A percentile compares a stretch with the other conserved stretches of the same genome.
These are phyloP conservation scores for Percopsis transmontana DNA, from an alignment of 2,113 vertebrate genomes.

Conservation along the genomic window DNA sequence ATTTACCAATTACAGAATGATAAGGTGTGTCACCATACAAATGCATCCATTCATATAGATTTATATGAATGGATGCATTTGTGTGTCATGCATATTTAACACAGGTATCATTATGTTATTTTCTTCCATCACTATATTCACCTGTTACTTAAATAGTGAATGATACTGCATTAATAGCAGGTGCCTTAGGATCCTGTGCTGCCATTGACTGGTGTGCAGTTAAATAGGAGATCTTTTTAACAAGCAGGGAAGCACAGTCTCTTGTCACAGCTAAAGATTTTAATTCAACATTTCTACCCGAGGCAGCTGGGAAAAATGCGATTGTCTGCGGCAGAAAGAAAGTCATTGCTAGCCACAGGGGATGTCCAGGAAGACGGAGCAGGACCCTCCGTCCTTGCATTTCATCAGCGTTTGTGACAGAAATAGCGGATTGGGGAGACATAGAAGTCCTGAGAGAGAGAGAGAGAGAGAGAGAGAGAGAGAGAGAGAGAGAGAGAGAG, in stretches of 20 bases:
- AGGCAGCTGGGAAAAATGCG: background rate
- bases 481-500: background rate
- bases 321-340: background rate
- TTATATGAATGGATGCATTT: too few species aligned
- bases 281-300: background rate
- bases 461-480: background rate
- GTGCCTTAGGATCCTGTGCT: too few species aligned
- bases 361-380: conserved; percentile 6
- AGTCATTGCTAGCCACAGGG: conserved; percentile 1
- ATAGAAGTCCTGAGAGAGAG: conserved; percentile 9
- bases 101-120: too few species aligned
- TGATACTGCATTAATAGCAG: too few species aligned
- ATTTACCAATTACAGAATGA: too few species aligned
- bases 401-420: conserved; percentile 21
- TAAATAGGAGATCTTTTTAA: too few species aligned
- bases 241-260: background rate
- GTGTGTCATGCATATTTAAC: too few species aligned
- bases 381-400: conserved; percentile 2
- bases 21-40: too few species aligned
- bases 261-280: conserved; percentile 4
- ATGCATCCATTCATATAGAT: too few species aligned
- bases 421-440: background rate
- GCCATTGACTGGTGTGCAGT: too few species aligned
- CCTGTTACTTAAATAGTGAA: too few species aligned
- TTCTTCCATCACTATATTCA: too few species aligned